Evolutionary conservation across 1,140 invertebrate genomes (phyloP).

Genomic region (Physella acuta): DNA sequence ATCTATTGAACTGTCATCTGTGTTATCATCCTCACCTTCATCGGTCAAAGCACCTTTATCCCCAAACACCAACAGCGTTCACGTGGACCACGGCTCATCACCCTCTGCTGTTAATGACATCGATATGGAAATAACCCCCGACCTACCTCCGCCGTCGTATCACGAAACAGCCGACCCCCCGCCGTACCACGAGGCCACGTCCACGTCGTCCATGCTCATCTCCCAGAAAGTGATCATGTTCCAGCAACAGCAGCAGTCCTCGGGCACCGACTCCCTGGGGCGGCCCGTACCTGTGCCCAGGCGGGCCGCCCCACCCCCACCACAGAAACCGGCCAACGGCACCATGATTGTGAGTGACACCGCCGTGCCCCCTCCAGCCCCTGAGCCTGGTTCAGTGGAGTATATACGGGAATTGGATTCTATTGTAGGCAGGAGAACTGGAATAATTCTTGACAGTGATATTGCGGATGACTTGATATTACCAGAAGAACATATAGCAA

Average conservation of each 20-base stretch:
- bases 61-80: not conserved
- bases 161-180: conserved; percentile 30
- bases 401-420: conserved; percentile 6
- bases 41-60: not conserved
- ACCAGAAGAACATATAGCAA: conserved; percentile 22
- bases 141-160: conserved; percentile 30
- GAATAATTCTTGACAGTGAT: not conserved
- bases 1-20: not conserved
- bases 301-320: conserved; percentile 14
- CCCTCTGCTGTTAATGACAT: not conserved
- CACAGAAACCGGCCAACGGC: not conserved
- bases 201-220: conserved; percentile 12
- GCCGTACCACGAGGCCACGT: conserved; percentile 29
- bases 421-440: not conserved
- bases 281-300: conserved; percentile 17
- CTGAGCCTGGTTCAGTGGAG: conserved; percentile 28
- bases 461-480: conserved; percentile 11
- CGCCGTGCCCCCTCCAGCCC: conserved; percentile 26
- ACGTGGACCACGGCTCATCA: conserved; percentile 1
- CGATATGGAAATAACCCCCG: not conserved
- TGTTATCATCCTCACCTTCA: not conserved
- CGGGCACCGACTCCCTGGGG: not conserved
- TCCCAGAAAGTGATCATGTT: conserved; percentile 4
- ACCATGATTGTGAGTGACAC: not conserved
- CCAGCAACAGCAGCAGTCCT: conserved; percentile 8